A percentile compares a stretch with the other conserved stretches of the same genome.
These are phyloP conservation scores for Tinea pellionella DNA, from an alignment of 2,888 invertebrate genomes.

Conservation along the genomic window DNA sequence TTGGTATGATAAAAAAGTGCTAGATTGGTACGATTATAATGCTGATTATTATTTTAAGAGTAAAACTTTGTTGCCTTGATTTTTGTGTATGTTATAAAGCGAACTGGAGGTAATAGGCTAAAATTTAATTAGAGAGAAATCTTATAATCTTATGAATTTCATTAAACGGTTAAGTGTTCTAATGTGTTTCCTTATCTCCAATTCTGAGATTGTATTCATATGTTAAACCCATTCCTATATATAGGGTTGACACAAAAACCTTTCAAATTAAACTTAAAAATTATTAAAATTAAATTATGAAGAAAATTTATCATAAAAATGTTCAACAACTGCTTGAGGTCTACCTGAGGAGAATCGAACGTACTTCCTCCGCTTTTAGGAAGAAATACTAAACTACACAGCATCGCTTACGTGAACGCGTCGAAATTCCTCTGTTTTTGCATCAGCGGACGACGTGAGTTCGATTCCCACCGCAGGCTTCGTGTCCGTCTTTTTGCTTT, in stretches of 20 bases:
- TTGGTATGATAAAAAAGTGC: constrained; percentile 54
- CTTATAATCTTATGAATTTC: neutral
- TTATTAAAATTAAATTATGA: no score
- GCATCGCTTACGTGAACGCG: no score
- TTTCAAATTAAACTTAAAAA: no score
- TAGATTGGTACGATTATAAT: constrained; percentile 45
- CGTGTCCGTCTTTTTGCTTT: no score
- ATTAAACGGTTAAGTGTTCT: neutral
- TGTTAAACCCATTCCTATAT: neutral
- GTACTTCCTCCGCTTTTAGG: no score
- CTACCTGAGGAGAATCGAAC: no score
- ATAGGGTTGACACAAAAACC: neutral
- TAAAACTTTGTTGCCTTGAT: neutral
- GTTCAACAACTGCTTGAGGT: no score
- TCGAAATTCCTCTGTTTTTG: no score
- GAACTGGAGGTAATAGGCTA: neutral
- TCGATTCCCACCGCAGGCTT: no score
- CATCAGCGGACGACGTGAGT: no score
- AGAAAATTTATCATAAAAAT: no score
- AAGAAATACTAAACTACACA: no score
- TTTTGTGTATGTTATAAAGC: neutral
- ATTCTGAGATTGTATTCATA: neutral
- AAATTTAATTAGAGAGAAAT: neutral
- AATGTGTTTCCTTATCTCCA: neutral
- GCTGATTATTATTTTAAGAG: constrained; percentile 24